Conservation (phyloP, 2,113 vertebrate species). For the Macquaria ambigua region DNA sequence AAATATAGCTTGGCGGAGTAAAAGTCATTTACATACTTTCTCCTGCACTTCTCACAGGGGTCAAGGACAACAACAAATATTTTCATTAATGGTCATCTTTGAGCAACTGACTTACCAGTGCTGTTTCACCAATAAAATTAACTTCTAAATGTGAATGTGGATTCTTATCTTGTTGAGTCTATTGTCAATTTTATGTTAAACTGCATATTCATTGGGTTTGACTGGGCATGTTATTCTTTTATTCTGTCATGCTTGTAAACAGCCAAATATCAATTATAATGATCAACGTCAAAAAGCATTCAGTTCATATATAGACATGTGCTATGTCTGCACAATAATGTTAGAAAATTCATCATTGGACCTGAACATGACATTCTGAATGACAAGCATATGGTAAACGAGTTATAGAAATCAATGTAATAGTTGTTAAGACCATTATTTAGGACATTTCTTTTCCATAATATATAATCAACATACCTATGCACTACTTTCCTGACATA, state of each 20-base stretch:
- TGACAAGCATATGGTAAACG: not conserved
- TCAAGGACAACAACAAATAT: not conserved
- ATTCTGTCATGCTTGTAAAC: not conserved
- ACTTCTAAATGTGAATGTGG: not conserved
- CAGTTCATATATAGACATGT: not conserved
- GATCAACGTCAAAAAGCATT: not conserved
- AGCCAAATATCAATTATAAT: not conserved
- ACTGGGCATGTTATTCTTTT: not conserved
- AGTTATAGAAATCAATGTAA: not conserved
- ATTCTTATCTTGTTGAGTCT: not conserved
- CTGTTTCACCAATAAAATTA: not conserved
- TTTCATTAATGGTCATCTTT: not conserved
- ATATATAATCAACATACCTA: not conserved
- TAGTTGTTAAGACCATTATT: not conserved
- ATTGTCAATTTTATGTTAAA: not conserved
- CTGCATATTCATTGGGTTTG: not conserved
- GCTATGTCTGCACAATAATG: not conserved
- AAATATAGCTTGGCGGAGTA: not conserved
- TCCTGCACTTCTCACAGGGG: too few relatives aligned
- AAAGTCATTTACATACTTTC: constrained; percentile 13
- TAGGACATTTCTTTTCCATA: not conserved
- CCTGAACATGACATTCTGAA: not conserved
- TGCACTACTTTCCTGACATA: not conserved
- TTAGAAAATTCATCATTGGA: not conserved
- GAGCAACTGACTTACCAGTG: not conserved